Percentiles rank a stretch among this genome's conserved stretches.
Conservation (phyloP, 2,797 vertebrate species). For the Chelon auratus region DNA sequence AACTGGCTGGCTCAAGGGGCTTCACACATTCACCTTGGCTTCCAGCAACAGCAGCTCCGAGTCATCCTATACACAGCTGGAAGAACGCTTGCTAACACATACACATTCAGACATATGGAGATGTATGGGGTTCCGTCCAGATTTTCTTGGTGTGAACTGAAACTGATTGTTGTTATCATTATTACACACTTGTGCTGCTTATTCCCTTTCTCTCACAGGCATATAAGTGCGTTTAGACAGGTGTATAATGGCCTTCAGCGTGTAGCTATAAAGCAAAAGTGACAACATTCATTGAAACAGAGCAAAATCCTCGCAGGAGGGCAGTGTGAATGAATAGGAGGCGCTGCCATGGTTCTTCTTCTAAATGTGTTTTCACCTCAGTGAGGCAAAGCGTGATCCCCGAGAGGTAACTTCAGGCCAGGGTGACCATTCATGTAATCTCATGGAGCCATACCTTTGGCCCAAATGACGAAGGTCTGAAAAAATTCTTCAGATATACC, state of each 20-base stretch:
- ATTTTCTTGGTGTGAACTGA: neutral
- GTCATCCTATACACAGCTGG: constrained; percentile 45
- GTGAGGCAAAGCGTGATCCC: constrained; percentile 15
- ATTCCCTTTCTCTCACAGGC: neutral
- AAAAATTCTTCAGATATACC: constrained; percentile 24
- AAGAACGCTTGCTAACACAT: constrained; percentile 16
- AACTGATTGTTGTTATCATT: neutral
- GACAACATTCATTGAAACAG: constrained; percentile 23
- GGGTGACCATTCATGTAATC: constrained; percentile 29
- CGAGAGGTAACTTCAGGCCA: constrained; percentile 24
- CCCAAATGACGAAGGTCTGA: constrained; percentile 10
- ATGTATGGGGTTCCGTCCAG: neutral
- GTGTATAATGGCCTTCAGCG: constrained; percentile 36
- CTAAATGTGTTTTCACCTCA: constrained; percentile 8
- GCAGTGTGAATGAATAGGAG: constrained; percentile 20
- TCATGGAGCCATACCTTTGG: constrained; percentile 17
- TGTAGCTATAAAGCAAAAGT: constrained; percentile 15
- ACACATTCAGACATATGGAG: neutral
- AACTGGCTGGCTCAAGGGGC: constrained; percentile 49
- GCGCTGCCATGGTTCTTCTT: constrained; percentile 5
- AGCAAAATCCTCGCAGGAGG: constrained; percentile 25
- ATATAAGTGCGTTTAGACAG: constrained; percentile 5
- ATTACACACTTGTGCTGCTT: neutral
- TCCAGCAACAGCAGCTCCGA: constrained; percentile 46
- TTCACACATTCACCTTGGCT: constrained; percentile 63